Percentiles rank a stretch among this genome's conserved stretches.
Evolutionary conservation across 2,113 vertebrate species (phyloP).

Genomic region (Calypte anna): DNA sequence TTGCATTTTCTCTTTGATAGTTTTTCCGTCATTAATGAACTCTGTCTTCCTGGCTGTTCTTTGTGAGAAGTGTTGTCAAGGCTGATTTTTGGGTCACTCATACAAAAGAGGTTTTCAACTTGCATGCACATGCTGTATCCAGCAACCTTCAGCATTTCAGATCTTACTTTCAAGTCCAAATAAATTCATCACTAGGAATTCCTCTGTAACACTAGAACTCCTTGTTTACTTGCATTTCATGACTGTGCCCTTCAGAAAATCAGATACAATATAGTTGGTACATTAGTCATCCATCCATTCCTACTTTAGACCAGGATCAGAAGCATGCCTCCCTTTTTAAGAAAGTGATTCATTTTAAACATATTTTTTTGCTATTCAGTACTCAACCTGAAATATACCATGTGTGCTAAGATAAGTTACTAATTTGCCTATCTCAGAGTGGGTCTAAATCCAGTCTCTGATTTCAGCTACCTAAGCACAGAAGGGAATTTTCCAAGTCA

Average conservation of each 20-base stretch:
- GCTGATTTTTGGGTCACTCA: not conserved
- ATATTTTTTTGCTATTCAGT: not conserved
- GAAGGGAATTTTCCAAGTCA: constrained; percentile 16
- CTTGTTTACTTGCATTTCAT: not conserved
- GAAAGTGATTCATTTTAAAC: constrained; percentile 18
- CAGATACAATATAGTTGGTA: not conserved
- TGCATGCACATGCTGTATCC: fast-evolving
- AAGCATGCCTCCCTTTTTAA: not conserved
- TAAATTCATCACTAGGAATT: not conserved
- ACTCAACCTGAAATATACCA: constrained; percentile 13
- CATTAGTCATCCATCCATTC: not conserved
- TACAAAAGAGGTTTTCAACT: not conserved
- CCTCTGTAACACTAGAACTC: not conserved
- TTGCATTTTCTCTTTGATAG: not conserved
- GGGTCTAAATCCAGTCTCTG: not conserved
- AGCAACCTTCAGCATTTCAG: not conserved
- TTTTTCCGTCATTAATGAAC: not conserved
- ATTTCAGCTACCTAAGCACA: not conserved
- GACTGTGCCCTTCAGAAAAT: not conserved
- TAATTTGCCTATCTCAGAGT: constrained; percentile 17
- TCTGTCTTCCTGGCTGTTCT: not conserved
- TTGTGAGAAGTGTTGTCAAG: not conserved
- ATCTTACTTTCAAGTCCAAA: not conserved
- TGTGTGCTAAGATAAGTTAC: not conserved
- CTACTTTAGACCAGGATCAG: not conserved